Evolutionary conservation across 2,797 vertebrate genomes (phyloP).

Genomic region (Margarornis squamiger): DNA sequence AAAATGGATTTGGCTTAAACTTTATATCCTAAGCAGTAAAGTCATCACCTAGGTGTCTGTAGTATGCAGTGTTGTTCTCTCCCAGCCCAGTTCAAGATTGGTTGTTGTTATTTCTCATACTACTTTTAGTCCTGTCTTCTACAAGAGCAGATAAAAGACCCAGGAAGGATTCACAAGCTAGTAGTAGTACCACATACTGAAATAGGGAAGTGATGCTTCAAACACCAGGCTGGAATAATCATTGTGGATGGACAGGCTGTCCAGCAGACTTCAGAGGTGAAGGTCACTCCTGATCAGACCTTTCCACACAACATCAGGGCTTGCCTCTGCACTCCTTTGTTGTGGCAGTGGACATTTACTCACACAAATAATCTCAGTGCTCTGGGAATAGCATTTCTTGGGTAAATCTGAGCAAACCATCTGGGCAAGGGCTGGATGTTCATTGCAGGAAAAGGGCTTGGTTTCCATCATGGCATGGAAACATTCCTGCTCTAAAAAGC

Average conservation of each 20-base stretch:
- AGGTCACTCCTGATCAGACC: background rate
- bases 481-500: background rate
- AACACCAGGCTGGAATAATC: background rate
- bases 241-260: accelerated
- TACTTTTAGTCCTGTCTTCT: background rate
- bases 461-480: background rate
- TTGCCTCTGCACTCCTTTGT: background rate
- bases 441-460: background rate
- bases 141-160: background rate
- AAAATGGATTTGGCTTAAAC: background rate
- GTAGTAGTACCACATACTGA: background rate
- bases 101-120: background rate
- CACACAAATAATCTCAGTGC: background rate
- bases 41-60: background rate
- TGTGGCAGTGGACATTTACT: background rate
- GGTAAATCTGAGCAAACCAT: background rate
- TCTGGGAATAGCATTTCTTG: background rate
- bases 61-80: background rate
- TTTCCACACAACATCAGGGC: background rate
- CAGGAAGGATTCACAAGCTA: background rate
- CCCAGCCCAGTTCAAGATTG: background rate
- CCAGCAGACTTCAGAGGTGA: background rate
- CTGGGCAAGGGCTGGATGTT: background rate
- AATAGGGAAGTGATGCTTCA: background rate
- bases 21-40: background rate